Evolutionary conservation across 2,888 invertebrate genomes (phyloP).

Genomic region (Pseudanteris insignis): DNA sequence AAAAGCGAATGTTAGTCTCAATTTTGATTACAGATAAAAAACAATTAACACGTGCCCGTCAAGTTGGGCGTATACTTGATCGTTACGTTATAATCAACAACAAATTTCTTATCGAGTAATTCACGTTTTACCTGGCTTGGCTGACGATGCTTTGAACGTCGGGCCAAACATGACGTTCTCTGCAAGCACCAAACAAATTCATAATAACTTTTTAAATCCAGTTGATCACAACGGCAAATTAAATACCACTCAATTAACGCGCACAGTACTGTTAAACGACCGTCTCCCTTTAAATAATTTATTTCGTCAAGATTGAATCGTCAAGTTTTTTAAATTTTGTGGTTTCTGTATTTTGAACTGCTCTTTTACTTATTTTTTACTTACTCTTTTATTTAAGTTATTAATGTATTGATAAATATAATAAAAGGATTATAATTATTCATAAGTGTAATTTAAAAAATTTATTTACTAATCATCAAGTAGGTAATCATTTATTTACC

Average conservation of each 20-base stretch:
- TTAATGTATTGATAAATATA: too few species aligned
- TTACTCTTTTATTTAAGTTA: too few species aligned
- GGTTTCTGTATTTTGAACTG: too few species aligned
- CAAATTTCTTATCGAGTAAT: conserved; percentile 30
- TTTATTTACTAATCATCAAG: too few species aligned
- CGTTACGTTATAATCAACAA: conserved; percentile 18
- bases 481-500: too few species aligned
- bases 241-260: conserved; percentile 19
- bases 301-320: not conserved
- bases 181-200: conserved; percentile 67
- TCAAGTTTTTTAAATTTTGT: too few species aligned
- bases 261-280: conserved; percentile 2
- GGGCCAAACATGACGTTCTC: conserved; percentile 79
- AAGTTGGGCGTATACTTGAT: conserved; percentile 31
- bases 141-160: conserved; percentile 83
- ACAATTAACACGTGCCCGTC: conserved; percentile 32
- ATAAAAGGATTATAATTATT: too few species aligned
- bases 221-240: not conserved
- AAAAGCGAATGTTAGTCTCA: too few species aligned
- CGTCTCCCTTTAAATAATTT: not conserved
- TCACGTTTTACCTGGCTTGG: conserved; percentile 73
- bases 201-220: conserved; percentile 18
- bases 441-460: too few species aligned
- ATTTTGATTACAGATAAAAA: too few species aligned
- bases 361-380: not conserved